phyloP scores from a whole-genome alignment of 2,113 vertebrate species.

The Datnioides undecimradiatus region DNA sequence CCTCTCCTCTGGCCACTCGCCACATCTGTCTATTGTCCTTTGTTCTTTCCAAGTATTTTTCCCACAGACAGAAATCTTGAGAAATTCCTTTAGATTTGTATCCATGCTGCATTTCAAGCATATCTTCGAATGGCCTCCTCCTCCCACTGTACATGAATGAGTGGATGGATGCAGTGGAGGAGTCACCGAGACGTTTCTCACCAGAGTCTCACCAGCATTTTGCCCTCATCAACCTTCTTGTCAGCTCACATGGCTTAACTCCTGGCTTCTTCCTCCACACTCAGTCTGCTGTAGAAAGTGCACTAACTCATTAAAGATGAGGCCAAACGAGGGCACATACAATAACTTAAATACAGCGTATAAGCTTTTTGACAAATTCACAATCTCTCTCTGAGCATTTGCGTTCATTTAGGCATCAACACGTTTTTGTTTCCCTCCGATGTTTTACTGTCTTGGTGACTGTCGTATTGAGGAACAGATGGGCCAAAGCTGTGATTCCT shows the following conservation, averaged over 20 bases:
- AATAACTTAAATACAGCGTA: not conserved
- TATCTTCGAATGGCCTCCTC: constrained; percentile 32
- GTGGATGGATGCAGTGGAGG: constrained; percentile 23
- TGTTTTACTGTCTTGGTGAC: constrained; percentile 57
- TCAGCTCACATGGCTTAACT: constrained; percentile 30
- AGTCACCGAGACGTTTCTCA: constrained; percentile 50
- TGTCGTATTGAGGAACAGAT: constrained; percentile 57
- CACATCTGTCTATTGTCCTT: constrained; percentile 77
- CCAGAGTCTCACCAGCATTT: constrained; percentile 25
- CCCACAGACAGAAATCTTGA: constrained; percentile 63
- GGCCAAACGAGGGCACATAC: constrained; percentile 18
- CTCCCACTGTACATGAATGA: constrained; percentile 37
- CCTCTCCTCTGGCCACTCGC: constrained; percentile 50
- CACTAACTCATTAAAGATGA: constrained; percentile 40
- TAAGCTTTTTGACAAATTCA: constrained; percentile 32
- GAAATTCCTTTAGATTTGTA: constrained; percentile 68
- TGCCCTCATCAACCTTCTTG: constrained; percentile 25
- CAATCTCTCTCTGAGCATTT: constrained; percentile 45
- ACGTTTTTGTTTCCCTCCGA: constrained; percentile 40
- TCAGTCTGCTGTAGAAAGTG: constrained; percentile 16
- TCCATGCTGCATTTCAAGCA: constrained; percentile 55
- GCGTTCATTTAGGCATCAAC: constrained; percentile 39
- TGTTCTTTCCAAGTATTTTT: constrained; percentile 59
- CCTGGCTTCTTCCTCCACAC: constrained; percentile 7
- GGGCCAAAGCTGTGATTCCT: constrained; percentile 65